A percentile compares a stretch with the other conserved stretches of the same genome.
These are phyloP conservation scores for Clitarchus hookeri DNA, from an alignment of 2,888 invertebrate genomes.

Conservation along the genomic window DNA sequence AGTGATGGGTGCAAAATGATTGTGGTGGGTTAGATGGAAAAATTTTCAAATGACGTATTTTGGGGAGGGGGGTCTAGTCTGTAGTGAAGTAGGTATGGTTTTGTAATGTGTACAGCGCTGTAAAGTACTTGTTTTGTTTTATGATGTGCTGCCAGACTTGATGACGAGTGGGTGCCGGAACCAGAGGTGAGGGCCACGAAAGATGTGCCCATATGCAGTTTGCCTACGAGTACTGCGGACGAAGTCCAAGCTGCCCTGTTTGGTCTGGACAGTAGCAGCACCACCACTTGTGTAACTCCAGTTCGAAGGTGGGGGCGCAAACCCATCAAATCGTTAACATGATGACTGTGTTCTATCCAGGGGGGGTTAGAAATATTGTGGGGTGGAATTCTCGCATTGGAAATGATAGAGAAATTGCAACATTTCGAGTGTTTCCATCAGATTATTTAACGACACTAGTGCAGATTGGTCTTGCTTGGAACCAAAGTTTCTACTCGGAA, in stretches of 20 bases:
- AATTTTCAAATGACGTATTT: too few species aligned
- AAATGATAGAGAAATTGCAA: too few species aligned
- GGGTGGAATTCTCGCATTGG: background rate
- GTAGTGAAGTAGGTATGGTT: too few species aligned
- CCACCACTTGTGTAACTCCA: background rate
- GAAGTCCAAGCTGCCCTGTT: constrained; percentile 31
- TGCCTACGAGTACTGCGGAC: constrained; percentile 34
- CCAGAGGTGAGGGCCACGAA: constrained; percentile 55
- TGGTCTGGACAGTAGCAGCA: background rate
- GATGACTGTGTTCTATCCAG: constrained; percentile 44
- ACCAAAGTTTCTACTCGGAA: background rate
- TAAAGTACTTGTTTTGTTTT: constrained; percentile 58
- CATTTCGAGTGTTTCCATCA: background rate
- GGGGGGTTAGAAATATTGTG: background rate
- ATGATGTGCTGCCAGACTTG: constrained; percentile 57
- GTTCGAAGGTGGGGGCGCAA: constrained; percentile 51
- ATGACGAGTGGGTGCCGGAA: constrained; percentile 83
- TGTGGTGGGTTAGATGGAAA: too few species aligned
- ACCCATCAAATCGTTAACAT: constrained; percentile 51
- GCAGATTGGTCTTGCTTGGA: background rate
- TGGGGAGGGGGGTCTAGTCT: too few species aligned
- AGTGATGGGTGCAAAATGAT: too few species aligned
- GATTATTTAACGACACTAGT: background rate
- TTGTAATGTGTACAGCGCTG: too few species aligned
- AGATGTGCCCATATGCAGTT: constrained; percentile 50